Evolutionary conservation across 2,888 invertebrate species (phyloP), one percentile per base, ranked within the genome.

Genomic region (Tortrix viridana): DNA sequence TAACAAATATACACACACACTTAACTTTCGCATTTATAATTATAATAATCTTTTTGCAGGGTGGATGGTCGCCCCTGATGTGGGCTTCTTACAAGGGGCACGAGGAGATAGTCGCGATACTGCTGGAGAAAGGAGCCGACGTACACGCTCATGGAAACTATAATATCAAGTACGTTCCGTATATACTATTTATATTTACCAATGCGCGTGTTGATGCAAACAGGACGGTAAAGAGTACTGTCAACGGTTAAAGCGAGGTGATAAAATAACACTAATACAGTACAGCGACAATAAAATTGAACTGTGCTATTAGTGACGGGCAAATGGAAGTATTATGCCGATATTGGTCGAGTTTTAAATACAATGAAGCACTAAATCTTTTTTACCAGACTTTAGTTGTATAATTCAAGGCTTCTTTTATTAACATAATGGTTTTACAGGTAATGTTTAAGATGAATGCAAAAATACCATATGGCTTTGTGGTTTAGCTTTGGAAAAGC

Each of bases 81-180:
- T 99, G 99, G 99, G 97, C 98, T 0, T 95, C 97, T 7, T 99
- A 99, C 92, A 98, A 98, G 84, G 98, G 97, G 6, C 94, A 95
- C 71, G 94, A 95, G 32, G 95, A 96, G 41, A 94, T 97, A 66
- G 98, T 96, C 41, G 93, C 94, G 41, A 81, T 96, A 60, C 91
- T 99, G 47, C 86, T 99, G 69, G 96, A 97, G 68, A 95, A 95
- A 71, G 97, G 97, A 37, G 98, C 99, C 0, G 98, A 98, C 84
- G 96, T 98, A 5, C 98, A 99, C 85, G 96, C 98, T 0, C 97
- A 98, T 78, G 99, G 98, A 62, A 98, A 98, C 87, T 98, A 97
- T 88, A 98, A 98, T 81, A 96, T 98, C 68, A 92, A 89, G 74
- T 92, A 79, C 65, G 87, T 76, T 49, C 14, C 12, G 23, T 61